Evolutionary conservation across 1,140 invertebrate genomes (phyloP), one percentile per base, ranked within the genome.

Genomic region (Psix sp.): DNA sequence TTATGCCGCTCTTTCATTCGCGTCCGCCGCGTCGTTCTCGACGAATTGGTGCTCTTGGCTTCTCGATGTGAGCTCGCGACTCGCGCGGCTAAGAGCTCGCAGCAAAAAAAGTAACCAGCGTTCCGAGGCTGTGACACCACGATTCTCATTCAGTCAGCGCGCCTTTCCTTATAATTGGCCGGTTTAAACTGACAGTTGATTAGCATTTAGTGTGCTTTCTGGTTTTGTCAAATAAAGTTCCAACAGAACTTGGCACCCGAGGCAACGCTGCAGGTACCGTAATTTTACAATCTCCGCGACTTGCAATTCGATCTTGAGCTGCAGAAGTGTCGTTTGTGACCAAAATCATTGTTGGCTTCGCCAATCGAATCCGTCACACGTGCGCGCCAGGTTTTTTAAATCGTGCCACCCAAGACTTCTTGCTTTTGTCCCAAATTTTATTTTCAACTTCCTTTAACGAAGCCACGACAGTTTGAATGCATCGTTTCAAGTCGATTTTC

Each of bases 1-100:
- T n/a, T n/a, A n/a, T n/a, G n/a, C n/a, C n/a, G n/a, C 36, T 46
- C 18, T 59, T 59, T 59, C 68, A 73, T 73, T 73, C 68, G 46
- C 33, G 60, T 65, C 54, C 45, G 52, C 24, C 59, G 68, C 59
- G 59, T 46, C 59, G 52, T 59, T 71, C 67, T 57, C 36, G 67
- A 71, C 57, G 57, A 45, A 59, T 59, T 59, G 45, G 43, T 66
- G 49, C 33, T 60, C 35, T 63, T 56, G 51, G 45, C 21, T 48
- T 43, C 46, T 57, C 60, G 46, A 65, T 73, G 60, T 65, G 54
- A 66, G 54, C 68, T 45, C 59, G 46, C 29, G 18, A 73, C 35
- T 52, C 62, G 35, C 42, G 49, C 57, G 40, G 56, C 10, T 40
- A n/a, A 29, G 43, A 54, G 56, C 56, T 62, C 54, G 40, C 43